phyloP scores from a whole-genome alignment of 2,797 vertebrate species.

The Lateolabrax maculatus region DNA sequence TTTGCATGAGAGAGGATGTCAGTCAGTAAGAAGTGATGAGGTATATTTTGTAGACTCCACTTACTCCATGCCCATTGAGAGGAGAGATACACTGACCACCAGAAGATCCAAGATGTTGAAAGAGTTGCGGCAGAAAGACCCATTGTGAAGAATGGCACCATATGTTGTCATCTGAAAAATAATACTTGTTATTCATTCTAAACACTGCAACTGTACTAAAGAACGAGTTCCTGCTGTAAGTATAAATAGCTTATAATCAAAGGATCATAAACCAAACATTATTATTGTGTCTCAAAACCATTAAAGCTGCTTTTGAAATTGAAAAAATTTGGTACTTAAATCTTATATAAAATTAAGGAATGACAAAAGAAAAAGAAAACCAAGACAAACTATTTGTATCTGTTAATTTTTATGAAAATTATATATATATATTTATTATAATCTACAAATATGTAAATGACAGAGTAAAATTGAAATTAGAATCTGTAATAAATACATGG shows the following conservation, averaged over 20 bases:
- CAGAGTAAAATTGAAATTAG: too few species aligned
- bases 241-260: too few species aligned
- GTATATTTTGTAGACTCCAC: slow-evolving; percentile 56
- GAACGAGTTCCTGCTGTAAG: neutral
- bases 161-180: slow-evolving; percentile 92
- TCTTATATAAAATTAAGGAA: neutral
- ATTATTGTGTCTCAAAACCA: neutral
- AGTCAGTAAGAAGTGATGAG: neutral
- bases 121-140: slow-evolving; percentile 95
- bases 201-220: neutral
- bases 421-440: too few species aligned
- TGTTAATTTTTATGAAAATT: too few species aligned
- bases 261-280: too few species aligned
- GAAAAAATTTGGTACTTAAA: neutral
- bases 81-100: slow-evolving; percentile 94
- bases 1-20: neutral
- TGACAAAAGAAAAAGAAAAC: too few species aligned
- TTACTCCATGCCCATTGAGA: slow-evolving; percentile 95
- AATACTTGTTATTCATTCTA: neutral
- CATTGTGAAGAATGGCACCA: slow-evolving; percentile 94
- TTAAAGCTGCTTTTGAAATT: neutral
- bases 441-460: too few species aligned
- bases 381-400: too few species aligned
- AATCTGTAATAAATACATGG: too few species aligned
- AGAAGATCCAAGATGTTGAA: slow-evolving; percentile 96